Evolutionary conservation across 2,888 invertebrate species (phyloP), one percentile per base, ranked within the genome.

Genomic region (Dryobotodes eremita): DNA sequence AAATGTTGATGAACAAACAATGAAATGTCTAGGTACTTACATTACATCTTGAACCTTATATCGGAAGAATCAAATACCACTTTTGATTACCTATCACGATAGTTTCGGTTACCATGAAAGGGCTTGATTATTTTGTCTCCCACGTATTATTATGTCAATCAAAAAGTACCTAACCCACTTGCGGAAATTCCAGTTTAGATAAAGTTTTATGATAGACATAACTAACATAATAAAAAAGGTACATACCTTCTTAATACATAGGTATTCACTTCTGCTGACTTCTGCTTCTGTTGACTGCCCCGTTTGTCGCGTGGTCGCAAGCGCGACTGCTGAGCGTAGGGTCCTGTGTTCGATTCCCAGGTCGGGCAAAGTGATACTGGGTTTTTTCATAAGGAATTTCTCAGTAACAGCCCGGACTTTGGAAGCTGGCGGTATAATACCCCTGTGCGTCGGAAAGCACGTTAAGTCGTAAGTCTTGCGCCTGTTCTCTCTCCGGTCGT

Each of bases 71-170:
- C 13, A 68, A 48, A 26, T 48, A 11, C 10, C 3, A 59, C 1
- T 82, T 75, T 82, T 13, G 20, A 13, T 48, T 48, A 42, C 0
- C 42, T 42, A 42, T 36, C 48, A 17, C n/a, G 15, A 36, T 57
- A 20, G n/a, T 72, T 64, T 72, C 80, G 81, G 80, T 20, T 5
- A 75, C 64, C 55, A 71, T 78, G 10, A 85, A 87, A 78, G 50
- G 61, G 31, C 26, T 23, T 23, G 70, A 71, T 75, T 72, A 62
- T 57, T 57, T 53, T 23, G 62, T 71, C 46, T 72, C 15, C 36
- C 36, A 15, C 59, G 59, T 75, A 61, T 82, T 69, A 74, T 15
- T 57, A n/a, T 15, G 75, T 86, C 68, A 75, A 86, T 80, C 84
- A 81, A 74, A n/a, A 70, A 20, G 65, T 72, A 42, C n/a, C 36